phyloP scores from a whole-genome alignment of 2,888 invertebrate genomes.

The Melanchra persicariae region DNA sequence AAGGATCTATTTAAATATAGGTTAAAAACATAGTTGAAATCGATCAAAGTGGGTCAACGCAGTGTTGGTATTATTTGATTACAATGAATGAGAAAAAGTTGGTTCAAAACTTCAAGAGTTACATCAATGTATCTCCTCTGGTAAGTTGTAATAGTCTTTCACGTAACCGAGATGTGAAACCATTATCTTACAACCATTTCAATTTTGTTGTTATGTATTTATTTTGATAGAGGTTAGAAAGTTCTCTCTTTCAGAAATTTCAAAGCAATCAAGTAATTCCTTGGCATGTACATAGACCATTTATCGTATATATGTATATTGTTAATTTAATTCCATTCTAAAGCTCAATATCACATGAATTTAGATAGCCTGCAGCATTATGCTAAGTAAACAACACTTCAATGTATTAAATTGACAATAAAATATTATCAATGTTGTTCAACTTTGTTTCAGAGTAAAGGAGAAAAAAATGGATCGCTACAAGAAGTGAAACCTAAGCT shows the following conservation, averaged over 20 bases:
- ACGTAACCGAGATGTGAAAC: background rate
- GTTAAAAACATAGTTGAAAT: conserved; percentile 65
- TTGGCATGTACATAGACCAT: background rate
- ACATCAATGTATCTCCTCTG: conserved; percentile 87
- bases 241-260: conserved; percentile 11
- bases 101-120: conserved; percentile 90
- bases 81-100: conserved; percentile 90
- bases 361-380: conserved; percentile 2
- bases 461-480: conserved; percentile 88
- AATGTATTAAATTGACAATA: background rate
- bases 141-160: conserved; percentile 68
- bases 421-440: conserved; percentile 14
- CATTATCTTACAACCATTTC: background rate
- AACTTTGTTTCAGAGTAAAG: conserved; percentile 83
- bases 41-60: conserved; percentile 81
- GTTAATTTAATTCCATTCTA: background rate
- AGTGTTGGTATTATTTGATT: conserved; percentile 76
- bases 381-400: conserved; percentile 19
- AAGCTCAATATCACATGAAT: background rate
- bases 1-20: conserved; percentile 62
- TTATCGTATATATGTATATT: too few relatives aligned
- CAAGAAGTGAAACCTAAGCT: conserved; percentile 89
- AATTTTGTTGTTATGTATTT: conserved; percentile 44
- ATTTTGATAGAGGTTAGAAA: conserved; percentile 57
- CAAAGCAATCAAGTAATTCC: background rate